These are phyloP conservation scores for Reticulitermes speratus DNA, from an alignment of 1,140 invertebrate species.

Conservation along the genomic window DNA sequence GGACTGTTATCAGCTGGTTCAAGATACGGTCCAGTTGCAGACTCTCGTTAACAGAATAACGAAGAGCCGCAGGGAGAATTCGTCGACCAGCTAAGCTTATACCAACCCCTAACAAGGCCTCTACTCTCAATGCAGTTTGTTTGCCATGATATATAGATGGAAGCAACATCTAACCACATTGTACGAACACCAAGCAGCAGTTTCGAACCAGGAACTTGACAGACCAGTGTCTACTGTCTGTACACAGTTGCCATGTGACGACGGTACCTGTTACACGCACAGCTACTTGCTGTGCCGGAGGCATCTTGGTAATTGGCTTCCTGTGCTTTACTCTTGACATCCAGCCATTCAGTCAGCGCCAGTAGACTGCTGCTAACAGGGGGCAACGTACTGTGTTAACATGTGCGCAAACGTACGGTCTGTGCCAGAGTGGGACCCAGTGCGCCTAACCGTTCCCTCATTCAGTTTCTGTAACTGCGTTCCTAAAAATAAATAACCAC, in stretches of 20 bases:
- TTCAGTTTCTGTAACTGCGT: too few relatives aligned
- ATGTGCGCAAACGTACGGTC: neutral
- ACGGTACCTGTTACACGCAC: neutral
- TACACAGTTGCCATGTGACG: neutral
- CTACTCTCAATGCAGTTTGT: too few relatives aligned
- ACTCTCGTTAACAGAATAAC: too few relatives aligned
- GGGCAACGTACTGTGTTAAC: slow-evolving; percentile 3
- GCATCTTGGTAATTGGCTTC: slow-evolving; percentile 8
- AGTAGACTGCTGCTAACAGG: neutral
- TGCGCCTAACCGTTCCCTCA: too few relatives aligned
- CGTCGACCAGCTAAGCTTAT: too few relatives aligned
- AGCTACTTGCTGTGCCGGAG: neutral
- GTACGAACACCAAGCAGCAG: neutral
- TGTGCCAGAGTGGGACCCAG: neutral
- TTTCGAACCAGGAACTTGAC: neutral
- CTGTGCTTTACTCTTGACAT: slow-evolving; percentile 4
- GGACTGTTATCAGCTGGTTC: too few relatives aligned
- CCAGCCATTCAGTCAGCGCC: neutral
- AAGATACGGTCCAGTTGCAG: too few relatives aligned
- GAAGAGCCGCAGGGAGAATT: too few relatives aligned
- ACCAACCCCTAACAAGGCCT: too few relatives aligned
- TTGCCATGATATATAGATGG: too few relatives aligned
- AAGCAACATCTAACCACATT: too few relatives aligned
- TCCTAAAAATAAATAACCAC: too few relatives aligned
- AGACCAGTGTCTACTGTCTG: neutral